Evolutionary conservation across 2,113 vertebrate species (phyloP).

Genomic region (Macroglossus sobrinus): DNA sequence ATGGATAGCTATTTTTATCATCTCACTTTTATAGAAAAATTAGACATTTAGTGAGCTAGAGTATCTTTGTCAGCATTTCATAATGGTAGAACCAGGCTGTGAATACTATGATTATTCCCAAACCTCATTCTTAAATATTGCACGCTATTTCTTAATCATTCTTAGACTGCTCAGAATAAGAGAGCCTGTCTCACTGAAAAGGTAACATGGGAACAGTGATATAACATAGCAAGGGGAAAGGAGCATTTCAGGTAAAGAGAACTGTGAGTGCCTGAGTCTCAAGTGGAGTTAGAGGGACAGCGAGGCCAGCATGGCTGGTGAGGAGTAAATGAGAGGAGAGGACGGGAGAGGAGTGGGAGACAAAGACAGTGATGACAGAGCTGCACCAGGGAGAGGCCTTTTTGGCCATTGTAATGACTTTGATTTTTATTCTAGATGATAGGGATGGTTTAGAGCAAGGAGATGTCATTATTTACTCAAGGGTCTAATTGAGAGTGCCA

Average conservation of each 20-base stretch:
- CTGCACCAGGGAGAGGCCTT: not conserved
- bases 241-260: not conserved
- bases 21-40: not conserved
- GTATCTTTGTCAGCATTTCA: not conserved
- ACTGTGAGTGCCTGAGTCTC: not conserved
- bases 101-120: not conserved
- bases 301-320: too few relatives aligned
- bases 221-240: not conserved
- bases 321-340: not conserved
- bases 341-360: rapidly evolving
- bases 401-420: not conserved
- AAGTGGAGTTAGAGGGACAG: not conserved
- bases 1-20: not conserved
- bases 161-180: not conserved
- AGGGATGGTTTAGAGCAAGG: not conserved
- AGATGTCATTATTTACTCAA: not conserved
- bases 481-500: not conserved
- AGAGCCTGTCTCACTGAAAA: not conserved
- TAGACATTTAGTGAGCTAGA: not conserved
- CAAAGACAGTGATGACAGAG: rapidly evolving
- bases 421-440: not conserved
- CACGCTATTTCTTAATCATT: not conserved
- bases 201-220: not conserved
- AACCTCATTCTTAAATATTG: not conserved
- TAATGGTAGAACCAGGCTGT: not conserved